Evolutionary conservation across 1,140 invertebrate species (phyloP).

Genomic region (Danaus plexippus): DNA sequence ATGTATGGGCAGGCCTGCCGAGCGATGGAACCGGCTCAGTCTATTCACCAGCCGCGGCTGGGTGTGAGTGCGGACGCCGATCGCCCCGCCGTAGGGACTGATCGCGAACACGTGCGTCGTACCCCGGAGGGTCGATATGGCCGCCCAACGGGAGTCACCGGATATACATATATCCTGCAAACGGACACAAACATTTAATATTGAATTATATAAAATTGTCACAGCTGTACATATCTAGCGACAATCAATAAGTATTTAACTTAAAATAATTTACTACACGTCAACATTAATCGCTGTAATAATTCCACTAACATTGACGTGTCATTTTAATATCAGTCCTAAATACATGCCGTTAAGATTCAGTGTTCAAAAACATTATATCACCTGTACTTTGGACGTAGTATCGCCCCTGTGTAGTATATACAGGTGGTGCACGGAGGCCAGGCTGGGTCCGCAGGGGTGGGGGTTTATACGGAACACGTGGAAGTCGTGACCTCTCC

Average conservation of each 20-base stretch:
- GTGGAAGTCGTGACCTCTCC: slow-evolving; percentile 96
- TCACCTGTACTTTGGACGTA: slow-evolving; percentile 82
- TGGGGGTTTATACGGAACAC: slow-evolving; percentile 95
- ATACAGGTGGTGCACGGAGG: slow-evolving; percentile 97
- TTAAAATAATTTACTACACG: too few relatives aligned
- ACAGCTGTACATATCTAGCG: neutral
- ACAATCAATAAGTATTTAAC: too few relatives aligned
- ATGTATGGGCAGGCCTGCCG: slow-evolving; percentile 83
- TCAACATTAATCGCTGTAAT: too few relatives aligned
- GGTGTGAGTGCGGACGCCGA: slow-evolving; percentile 93
- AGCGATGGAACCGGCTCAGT: slow-evolving; percentile 94
- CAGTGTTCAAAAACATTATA: slow-evolving; percentile 1
- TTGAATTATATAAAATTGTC: too few relatives aligned
- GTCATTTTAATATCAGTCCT: too few relatives aligned
- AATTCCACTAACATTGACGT: too few relatives aligned
- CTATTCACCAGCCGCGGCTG: slow-evolving; percentile 94
- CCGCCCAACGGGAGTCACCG: slow-evolving; percentile 94
- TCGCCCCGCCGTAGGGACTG: slow-evolving; percentile 95
- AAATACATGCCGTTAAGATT: neutral
- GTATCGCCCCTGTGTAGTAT: slow-evolving; percentile 92
- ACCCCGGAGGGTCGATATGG: slow-evolving; percentile 93
- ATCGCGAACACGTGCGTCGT: slow-evolving; percentile 98
- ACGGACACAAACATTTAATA: slow-evolving; percentile 3
- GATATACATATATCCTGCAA: slow-evolving; percentile 90
- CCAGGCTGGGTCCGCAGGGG: slow-evolving; percentile 87